These are phyloP conservation scores for Tetrao urogallus DNA, from an alignment of 2,113 vertebrate species.

Conservation along the genomic window DNA sequence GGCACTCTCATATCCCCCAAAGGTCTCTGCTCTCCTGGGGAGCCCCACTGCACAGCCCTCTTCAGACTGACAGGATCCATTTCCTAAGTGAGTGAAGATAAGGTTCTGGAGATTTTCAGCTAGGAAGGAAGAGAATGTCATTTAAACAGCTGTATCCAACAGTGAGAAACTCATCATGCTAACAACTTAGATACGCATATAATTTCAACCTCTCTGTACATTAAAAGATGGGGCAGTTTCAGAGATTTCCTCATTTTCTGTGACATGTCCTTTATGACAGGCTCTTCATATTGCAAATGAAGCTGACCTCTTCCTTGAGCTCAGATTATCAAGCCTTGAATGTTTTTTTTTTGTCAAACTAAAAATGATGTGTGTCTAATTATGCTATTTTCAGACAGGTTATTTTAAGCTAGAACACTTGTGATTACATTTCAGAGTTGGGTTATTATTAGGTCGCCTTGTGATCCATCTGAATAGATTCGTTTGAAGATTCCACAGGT, in stretches of 20 bases:
- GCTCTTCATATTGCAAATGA: background rate
- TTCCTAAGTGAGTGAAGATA: slow-evolving; percentile 78
- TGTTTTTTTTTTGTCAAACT: background rate
- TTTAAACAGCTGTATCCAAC: accelerated
- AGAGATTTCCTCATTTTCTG: background rate
- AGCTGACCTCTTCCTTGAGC: background rate
- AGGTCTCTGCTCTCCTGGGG: slow-evolving; percentile 86
- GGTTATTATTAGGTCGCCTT: background rate
- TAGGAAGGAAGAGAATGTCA: slow-evolving; percentile 33
- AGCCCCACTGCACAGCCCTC: slow-evolving; percentile 60
- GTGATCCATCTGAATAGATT: background rate
- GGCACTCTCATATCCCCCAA: slow-evolving; percentile 85
- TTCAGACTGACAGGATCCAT: slow-evolving; percentile 58
- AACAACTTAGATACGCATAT: background rate
- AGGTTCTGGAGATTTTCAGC: slow-evolving; percentile 91
- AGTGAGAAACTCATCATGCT: background rate
- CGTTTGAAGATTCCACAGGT: background rate
- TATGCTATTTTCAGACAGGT: background rate
- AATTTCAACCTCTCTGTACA: background rate
- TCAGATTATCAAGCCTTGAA: background rate
- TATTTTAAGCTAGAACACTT: background rate
- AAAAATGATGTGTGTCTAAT: background rate
- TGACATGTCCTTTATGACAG: background rate
- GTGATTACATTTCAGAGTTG: background rate
- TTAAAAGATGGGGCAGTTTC: background rate